Evolutionary conservation across 2,797 vertebrate genomes (phyloP).

Genomic region (Podarcis lilfordi): DNA sequence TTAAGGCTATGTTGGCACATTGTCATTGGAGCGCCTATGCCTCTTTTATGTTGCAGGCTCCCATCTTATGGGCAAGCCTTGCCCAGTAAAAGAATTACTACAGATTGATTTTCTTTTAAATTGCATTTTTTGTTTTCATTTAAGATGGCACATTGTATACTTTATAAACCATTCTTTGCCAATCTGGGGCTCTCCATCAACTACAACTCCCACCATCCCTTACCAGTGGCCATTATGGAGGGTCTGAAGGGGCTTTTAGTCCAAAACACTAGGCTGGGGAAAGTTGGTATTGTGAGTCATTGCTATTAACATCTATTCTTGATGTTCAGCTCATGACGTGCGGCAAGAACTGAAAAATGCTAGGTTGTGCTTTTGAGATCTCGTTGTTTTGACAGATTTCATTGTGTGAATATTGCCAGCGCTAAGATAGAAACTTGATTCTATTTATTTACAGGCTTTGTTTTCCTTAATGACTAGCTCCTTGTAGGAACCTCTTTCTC

Average conservation of each 20-base stretch:
- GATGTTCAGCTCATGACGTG: not conserved
- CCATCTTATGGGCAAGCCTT: not conserved
- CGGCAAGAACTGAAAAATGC: slow-evolving; percentile 4
- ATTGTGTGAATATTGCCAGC: not conserved
- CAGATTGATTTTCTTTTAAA: not conserved
- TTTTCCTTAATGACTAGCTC: not conserved
- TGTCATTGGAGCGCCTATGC: no score
- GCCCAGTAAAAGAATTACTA: not conserved
- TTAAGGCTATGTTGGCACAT: not conserved
- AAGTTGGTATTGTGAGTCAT: not conserved
- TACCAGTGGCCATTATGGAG: no score
- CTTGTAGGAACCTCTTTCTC: not conserved
- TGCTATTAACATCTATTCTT: not conserved
- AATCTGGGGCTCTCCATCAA: no score
- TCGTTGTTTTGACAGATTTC: not conserved
- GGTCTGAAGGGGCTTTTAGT: no score
- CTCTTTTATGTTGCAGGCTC: not conserved
- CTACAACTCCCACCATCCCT: no score
- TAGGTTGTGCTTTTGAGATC: not conserved
- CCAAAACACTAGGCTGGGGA: no score
- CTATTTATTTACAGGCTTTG: not conserved
- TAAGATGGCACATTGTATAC: not conserved
- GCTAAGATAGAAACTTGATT: not conserved
- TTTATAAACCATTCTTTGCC: not conserved
- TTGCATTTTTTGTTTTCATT: not conserved